Evolutionary conservation across 2,888 invertebrate species (phyloP).

Genomic region (Teleiodes luculella): DNA sequence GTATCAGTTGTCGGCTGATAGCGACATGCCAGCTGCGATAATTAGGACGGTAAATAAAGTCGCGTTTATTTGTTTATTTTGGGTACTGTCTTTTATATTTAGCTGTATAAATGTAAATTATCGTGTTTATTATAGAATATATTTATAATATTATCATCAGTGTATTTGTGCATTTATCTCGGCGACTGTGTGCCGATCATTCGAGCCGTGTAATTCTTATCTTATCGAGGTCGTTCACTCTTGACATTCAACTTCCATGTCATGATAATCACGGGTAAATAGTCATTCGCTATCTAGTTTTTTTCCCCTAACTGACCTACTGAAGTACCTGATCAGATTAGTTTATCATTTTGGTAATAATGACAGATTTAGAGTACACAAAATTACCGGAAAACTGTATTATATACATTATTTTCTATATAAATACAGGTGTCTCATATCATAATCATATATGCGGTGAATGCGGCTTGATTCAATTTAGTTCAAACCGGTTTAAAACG

Average conservation of each 20-base stretch:
- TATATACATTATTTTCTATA: too few species aligned
- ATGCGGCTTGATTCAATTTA: too few species aligned
- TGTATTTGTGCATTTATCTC: conserved; percentile 25
- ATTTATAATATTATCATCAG: conserved; percentile 8
- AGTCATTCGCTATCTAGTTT: not conserved
- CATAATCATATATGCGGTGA: too few species aligned
- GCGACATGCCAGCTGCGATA: not conserved
- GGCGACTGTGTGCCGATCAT: conserved; percentile 38
- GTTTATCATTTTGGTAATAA: too few species aligned
- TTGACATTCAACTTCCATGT: conserved; percentile 66
- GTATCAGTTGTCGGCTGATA: not conserved
- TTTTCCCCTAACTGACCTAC: too few species aligned
- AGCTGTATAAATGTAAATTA: not conserved
- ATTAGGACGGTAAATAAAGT: not conserved
- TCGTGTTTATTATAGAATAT: conserved; percentile 7
- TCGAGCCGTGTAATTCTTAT: conserved; percentile 49
- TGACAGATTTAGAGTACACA: not conserved
- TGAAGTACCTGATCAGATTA: too few species aligned
- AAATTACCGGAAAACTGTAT: too few species aligned
- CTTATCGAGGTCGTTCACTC: conserved; percentile 69
- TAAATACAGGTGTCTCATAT: too few species aligned
- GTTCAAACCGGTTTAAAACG: too few species aligned
- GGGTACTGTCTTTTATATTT: not conserved
- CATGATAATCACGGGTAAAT: conserved; percentile 32
- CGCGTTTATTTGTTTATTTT: not conserved